Percentiles rank a stretch among this genome's conserved stretches.
phyloP scores from a whole-genome alignment of 35 echinoderm and acorn worm genomes.

The Ophioderma brevispina region DNA sequence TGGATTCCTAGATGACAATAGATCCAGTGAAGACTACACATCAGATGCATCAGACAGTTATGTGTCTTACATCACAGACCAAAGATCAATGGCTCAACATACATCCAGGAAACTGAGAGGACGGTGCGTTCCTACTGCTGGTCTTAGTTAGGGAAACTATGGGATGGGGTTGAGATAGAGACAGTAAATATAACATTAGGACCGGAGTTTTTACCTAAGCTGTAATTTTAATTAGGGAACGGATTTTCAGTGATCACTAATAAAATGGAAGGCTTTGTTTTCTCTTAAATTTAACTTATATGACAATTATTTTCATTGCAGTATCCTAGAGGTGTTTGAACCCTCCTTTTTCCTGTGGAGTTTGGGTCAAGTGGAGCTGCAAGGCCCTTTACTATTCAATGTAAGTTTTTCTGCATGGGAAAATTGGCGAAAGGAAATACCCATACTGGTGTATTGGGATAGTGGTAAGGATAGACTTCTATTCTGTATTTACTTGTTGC shows the following conservation, averaged over 20 bases:
- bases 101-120: not conserved
- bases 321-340: conserved; percentile 28
- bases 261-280: too few species aligned
- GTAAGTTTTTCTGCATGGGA: conserved; percentile 1
- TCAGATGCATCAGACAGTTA: conserved; percentile 23
- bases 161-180: not conserved
- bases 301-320: conserved; percentile 8
- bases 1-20: conserved; percentile 8
- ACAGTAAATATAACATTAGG: not conserved
- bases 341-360: conserved; percentile 29
- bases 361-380: conserved; percentile 16
- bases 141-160: not conserved
- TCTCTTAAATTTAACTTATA: too few species aligned
- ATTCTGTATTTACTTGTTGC: not conserved
- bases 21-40: conserved; percentile 25
- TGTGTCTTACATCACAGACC: conserved; percentile 24
- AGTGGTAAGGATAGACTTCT: not conserved
- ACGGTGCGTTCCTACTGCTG: not conserved
- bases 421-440: conserved; percentile 6
- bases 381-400: conserved; percentile 18
- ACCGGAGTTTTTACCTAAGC: too few species aligned
- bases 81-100: not conserved
- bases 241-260: too few species aligned
- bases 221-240: too few species aligned
- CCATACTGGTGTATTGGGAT: conserved; percentile 37